Base-by-base conservation (phyloP, 2,888 invertebrate genomes). In the Rhingia campestris region DNA sequence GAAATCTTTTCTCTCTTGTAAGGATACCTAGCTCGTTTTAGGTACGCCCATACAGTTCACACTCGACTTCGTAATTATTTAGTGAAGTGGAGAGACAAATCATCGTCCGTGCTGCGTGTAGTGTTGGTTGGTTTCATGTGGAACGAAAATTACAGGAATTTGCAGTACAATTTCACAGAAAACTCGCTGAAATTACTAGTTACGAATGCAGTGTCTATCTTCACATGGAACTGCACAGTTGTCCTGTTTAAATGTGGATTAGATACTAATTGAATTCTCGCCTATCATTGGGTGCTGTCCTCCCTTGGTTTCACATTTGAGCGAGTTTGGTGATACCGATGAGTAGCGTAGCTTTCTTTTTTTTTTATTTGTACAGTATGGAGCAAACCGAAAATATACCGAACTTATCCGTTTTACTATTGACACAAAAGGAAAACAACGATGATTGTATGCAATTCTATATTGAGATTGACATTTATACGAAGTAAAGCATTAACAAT, bases 251-350 rank as follows among this genome's bases (percentile, higher is more conserved):
- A 74, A 80, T 47, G 45, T 49, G 51, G 58, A 82, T 77, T 79
- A 82, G 82, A 74, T 73, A 74, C 67, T 82, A 82, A 82, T 79
- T 82, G 77, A 82, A 82, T 82, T 67, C 49, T 58, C 64, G 59
- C 39, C 54, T 70, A 53, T 63, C 73, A 54, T 45, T 80, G 59
- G 61, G 58, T 79, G 54, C 49, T 32, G 33, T 63, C 39, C 58
- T 64, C 39, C 61, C 51, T 45, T 79, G 72, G 14, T 12, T 58
- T 33, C 56, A 33, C 41, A 69, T 35, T 45, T 56, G 47, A 47
- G 54, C 47, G 43, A 45, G 37, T 12, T 69, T 51, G 75, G 64
- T 70, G 51, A 70, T 76, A 66, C 61, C 47, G 63, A 30, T 76
- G 49, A 49, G 56, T 76, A 58, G 41, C 10, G 39, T 10, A 6